Conservation (phyloP, 2,113 vertebrate genomes). For the Jaculus jaculus region DNA sequence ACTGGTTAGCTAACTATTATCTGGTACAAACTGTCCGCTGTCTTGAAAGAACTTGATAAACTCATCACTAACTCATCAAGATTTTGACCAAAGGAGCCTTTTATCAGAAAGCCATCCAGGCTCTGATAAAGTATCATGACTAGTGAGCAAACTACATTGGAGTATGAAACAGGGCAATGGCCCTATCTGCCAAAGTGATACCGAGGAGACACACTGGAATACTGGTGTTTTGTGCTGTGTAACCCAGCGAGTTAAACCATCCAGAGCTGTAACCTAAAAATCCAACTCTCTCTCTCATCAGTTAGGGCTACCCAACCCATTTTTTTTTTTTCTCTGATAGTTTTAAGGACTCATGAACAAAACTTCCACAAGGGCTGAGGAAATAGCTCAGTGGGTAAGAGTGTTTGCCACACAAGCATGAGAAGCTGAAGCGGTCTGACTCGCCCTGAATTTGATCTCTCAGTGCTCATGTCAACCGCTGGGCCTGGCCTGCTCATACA, state of each 20-base stretch:
- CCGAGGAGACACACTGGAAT: neutral
- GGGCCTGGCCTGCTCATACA: too few species aligned
- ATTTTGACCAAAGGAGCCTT: conserved; percentile 4
- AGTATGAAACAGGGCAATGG: neutral
- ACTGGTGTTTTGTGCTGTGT: neutral
- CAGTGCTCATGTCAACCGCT: too few species aligned
- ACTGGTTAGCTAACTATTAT: conserved; percentile 62
- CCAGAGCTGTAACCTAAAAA: neutral
- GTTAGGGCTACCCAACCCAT: neutral
- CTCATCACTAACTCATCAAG: conserved; percentile 30
- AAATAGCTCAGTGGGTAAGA: too few species aligned
- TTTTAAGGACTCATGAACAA: neutral
- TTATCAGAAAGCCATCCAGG: conserved; percentile 41
- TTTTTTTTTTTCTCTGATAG: neutral
- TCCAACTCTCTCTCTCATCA: neutral
- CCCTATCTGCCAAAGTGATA: neutral
- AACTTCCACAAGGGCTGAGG: neutral
- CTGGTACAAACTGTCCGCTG: conserved; percentile 58
- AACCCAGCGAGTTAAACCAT: neutral
- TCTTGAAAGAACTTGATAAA: conserved; percentile 54
- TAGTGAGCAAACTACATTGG: neutral
- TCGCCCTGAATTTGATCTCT: too few species aligned
- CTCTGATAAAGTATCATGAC: neutral
- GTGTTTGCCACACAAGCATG: too few species aligned
- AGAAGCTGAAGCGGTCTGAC: too few species aligned